phyloP scores from a whole-genome alignment of 2,797 vertebrate species.

The Xenops minutus region DNA sequence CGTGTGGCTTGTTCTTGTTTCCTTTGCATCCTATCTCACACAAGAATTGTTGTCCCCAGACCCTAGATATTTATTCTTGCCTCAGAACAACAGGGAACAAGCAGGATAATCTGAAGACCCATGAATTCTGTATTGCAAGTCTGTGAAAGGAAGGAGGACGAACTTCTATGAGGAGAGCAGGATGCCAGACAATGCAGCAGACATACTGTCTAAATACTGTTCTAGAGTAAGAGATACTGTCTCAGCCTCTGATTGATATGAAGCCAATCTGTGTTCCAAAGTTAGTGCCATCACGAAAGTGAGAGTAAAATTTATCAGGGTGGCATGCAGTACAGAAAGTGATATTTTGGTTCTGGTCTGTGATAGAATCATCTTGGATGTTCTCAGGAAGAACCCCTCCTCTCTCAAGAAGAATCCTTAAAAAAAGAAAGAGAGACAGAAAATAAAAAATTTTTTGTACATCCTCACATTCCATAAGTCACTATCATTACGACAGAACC shows the following conservation, averaged over 20 bases:
- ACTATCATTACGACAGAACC: background rate
- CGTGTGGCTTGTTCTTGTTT: background rate
- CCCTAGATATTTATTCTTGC: background rate
- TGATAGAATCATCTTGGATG: constrained; percentile 82
- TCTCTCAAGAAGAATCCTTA: constrained; percentile 86
- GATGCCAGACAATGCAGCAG: background rate
- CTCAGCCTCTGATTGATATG: constrained; percentile 83
- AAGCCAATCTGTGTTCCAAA: constrained; percentile 94
- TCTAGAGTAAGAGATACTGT: background rate
- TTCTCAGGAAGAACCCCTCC: constrained; percentile 85
- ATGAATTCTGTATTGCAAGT: background rate
- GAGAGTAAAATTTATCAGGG: constrained; percentile 88
- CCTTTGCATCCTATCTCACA: background rate
- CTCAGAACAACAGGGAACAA: background rate
- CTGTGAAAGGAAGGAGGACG: background rate
- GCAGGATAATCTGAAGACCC: background rate
- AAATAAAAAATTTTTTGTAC: background rate
- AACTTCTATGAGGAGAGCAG: background rate
- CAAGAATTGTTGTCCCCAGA: background rate
- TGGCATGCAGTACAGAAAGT: constrained; percentile 89
- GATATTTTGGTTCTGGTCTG: constrained; percentile 70
- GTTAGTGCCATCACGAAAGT: constrained; percentile 86
- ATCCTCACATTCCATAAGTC: background rate
- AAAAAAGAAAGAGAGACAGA: background rate
- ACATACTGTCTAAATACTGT: background rate